phyloP scores from a whole-genome alignment of 2,888 invertebrate genomes.

The Napeogenes inachia region DNA sequence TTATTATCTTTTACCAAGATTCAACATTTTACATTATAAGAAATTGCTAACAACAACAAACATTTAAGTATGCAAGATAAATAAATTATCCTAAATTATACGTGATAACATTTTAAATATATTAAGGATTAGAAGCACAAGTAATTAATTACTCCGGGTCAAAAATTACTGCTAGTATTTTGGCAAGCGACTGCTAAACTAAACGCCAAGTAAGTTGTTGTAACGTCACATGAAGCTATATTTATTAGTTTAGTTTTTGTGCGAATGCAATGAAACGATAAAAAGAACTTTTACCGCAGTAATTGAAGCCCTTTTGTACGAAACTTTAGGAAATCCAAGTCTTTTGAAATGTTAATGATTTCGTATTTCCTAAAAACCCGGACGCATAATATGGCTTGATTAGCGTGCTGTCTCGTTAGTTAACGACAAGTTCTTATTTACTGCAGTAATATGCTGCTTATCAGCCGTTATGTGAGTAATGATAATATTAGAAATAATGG shows the following conservation, averaged over 20 bases:
- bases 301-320: conserved; percentile 52
- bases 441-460: too few relatives aligned
- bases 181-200: conserved; percentile 14
- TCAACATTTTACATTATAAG: too few relatives aligned
- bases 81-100: too few relatives aligned
- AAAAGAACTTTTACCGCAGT: conserved; percentile 34
- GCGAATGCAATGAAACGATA: conserved; percentile 12
- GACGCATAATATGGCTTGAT: conserved; percentile 8
- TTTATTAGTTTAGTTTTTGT: conserved; percentile 20
- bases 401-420: background rate
- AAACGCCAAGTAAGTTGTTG: conserved; percentile 17
- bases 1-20: too few relatives aligned
- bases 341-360: conserved; percentile 21
- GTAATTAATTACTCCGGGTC: too few relatives aligned
- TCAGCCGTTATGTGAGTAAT: too few relatives aligned
- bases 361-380: conserved; percentile 1
- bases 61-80: too few relatives aligned
- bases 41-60: too few relatives aligned
- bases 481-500: too few relatives aligned
- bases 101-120: too few relatives aligned
- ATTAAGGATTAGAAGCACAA: too few relatives aligned
- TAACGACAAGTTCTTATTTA: too few relatives aligned
- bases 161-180: background rate
- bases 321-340: conserved; percentile 20
- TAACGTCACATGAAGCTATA: conserved; percentile 18